These are phyloP conservation scores for Lampropteryx suffumata DNA, from an alignment of 2,888 invertebrate genomes.

Conservation along the genomic window DNA sequence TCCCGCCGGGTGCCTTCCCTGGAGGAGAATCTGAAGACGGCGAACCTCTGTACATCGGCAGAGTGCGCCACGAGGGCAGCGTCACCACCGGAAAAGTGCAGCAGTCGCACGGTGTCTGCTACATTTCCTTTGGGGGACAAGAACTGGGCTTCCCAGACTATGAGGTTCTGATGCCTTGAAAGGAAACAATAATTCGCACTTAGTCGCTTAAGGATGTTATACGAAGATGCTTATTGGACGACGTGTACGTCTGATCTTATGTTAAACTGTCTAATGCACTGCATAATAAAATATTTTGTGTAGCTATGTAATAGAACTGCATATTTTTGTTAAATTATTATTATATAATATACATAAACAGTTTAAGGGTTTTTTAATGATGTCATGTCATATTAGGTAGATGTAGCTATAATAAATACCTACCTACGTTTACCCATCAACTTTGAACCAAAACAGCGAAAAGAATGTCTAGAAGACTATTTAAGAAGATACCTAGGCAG, in stretches of 20 bases:
- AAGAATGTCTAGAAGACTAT: too few species aligned
- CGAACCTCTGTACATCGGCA: slow-evolving; percentile 90
- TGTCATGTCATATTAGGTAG: too few species aligned
- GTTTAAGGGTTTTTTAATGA: too few species aligned
- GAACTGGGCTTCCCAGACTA: slow-evolving; percentile 92
- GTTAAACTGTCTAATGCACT: slow-evolving; percentile 43
- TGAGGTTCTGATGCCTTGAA: slow-evolving; percentile 86
- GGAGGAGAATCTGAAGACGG: slow-evolving; percentile 89
- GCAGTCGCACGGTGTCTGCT: slow-evolving; percentile 90
- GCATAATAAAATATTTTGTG: slow-evolving; percentile 44
- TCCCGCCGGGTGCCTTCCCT: slow-evolving; percentile 89
- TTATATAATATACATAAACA: slow-evolving; percentile 26
- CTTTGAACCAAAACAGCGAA: too few species aligned
- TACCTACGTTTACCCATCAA: too few species aligned
- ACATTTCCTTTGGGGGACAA: slow-evolving; percentile 91
- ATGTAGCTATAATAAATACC: too few species aligned
- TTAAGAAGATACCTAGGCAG: too few species aligned
- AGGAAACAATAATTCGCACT: slow-evolving; percentile 15
- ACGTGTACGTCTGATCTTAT: slow-evolving; percentile 37
- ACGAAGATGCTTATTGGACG: slow-evolving; percentile 16
- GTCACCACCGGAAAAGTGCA: slow-evolving; percentile 92
- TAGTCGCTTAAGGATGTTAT: slow-evolving; percentile 32
- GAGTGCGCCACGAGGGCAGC: slow-evolving; percentile 89
- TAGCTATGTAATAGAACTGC: slow-evolving; percentile 27
- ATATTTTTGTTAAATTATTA: slow-evolving; percentile 40